phyloP scores from a whole-genome alignment of 2,797 vertebrate genomes.

The Setipinna tenuifilis region DNA sequence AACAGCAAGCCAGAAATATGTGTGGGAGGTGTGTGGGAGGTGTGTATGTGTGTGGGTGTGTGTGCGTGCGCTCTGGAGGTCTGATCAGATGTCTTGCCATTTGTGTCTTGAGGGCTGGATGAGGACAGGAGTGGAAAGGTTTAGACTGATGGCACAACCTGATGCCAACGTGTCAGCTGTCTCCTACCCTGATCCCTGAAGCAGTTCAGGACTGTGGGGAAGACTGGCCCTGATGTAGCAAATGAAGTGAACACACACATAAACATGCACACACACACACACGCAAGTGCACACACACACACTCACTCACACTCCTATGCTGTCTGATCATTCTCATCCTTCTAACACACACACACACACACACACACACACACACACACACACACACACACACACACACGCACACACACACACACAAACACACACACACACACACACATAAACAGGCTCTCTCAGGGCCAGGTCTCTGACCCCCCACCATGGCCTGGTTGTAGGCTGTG shows the following conservation, averaged over 20 bases:
- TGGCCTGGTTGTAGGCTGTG: background rate
- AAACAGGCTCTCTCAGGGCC: background rate
- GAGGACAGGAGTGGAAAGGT: background rate
- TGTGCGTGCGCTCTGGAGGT: background rate
- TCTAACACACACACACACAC: background rate
- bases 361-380: background rate
- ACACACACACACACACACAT: background rate
- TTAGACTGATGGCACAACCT: background rate
- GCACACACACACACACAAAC: background rate
- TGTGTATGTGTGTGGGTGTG: no score
- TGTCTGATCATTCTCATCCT: background rate
- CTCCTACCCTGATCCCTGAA: background rate
- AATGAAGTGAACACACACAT: background rate
- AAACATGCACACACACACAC: background rate
- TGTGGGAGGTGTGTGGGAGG: no score
- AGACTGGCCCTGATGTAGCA: background rate
- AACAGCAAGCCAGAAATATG: no score
- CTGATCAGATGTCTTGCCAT: conserved; percentile 1
- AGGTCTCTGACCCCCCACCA: no score
- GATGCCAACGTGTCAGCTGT: background rate
- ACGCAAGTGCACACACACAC: no score
- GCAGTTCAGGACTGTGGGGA: background rate
- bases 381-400: background rate
- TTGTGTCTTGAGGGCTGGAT: background rate
- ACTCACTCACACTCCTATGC: background rate